Percentiles rank a stretch among this genome's conserved stretches.
phyloP scores from a whole-genome alignment of 2,113 vertebrate species.

The Callionymus lyra region DNA sequence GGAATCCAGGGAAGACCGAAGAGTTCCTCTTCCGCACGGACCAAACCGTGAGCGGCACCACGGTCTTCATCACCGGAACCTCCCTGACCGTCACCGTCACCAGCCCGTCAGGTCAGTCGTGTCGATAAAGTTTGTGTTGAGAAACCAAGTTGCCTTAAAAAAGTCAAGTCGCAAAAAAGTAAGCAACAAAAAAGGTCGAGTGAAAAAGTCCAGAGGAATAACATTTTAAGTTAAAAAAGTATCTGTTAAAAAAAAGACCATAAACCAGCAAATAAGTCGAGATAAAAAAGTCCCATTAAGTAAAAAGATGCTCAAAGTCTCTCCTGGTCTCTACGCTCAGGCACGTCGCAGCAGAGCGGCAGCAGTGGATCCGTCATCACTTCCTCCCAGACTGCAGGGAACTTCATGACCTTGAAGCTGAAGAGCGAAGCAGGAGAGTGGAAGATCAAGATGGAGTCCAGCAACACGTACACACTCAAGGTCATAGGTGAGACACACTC shows the following conservation, averaged over 20 bases:
- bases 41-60: slow-evolving; percentile 20
- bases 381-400: slow-evolving; percentile 29
- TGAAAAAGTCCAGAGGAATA: too few relatives aligned
- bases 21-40: slow-evolving; percentile 44
- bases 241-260: too few relatives aligned
- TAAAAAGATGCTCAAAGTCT: not conserved
- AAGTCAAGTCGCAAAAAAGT: too few relatives aligned
- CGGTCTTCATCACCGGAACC: slow-evolving; percentile 42
- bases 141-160: too few relatives aligned
- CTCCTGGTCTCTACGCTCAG: not conserved
- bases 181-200: too few relatives aligned
- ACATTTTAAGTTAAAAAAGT: too few relatives aligned
- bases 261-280: too few relatives aligned
- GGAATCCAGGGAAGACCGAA: slow-evolving; percentile 26
- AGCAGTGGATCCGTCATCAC: slow-evolving; percentile 2
- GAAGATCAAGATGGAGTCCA: slow-evolving; percentile 33
- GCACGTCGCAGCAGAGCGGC: fast-evolving
- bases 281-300: too few relatives aligned
- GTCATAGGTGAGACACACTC: slow-evolving; percentile 50
- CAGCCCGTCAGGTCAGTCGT: slow-evolving; percentile 39
- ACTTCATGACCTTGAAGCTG: slow-evolving; percentile 35
- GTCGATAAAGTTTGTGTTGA: too few relatives aligned
- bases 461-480: slow-evolving; percentile 41
- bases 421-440: slow-evolving; percentile 34
- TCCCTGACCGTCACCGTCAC: slow-evolving; percentile 25